These are phyloP conservation scores for Tetramorium simillimum DNA, from an alignment of 1,140 invertebrate species.

Conservation along the genomic window DNA sequence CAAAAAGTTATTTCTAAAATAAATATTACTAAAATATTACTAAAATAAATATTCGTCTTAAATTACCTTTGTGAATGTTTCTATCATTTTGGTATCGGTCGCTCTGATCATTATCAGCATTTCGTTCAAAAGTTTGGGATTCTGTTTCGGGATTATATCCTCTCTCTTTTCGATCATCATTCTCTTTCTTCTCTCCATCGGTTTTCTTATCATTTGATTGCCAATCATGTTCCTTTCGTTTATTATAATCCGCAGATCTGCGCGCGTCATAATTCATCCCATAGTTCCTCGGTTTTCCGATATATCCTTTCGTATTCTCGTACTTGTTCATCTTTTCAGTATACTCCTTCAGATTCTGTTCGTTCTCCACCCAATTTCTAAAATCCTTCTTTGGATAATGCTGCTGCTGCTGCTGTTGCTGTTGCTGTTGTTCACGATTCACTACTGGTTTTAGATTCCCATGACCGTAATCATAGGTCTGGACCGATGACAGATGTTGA, in stretches of 20 bases:
- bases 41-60: conserved; percentile 40
- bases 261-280: conserved; percentile 32
- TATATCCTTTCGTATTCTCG: conserved; percentile 2
- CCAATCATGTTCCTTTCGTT: conserved; percentile 56
- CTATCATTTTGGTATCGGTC: conserved; percentile 56
- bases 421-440: conserved; percentile 69
- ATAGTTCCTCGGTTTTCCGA: conserved; percentile 41
- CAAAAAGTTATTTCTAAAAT: conserved; percentile 11
- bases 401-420: conserved; percentile 27
- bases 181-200: conserved; percentile 77
- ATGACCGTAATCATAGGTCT: conserved; percentile 82
- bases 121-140: conserved; percentile 33
- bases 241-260: conserved; percentile 54
- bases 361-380: conserved; percentile 82
- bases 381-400: conserved; percentile 76
- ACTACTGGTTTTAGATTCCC: conserved; percentile 80
- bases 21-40: conserved; percentile 24
- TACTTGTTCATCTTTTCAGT: conserved; percentile 75
- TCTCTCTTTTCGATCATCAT: conserved; percentile 66
- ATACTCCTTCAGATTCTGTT: conserved; percentile 81
- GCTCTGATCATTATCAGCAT: conserved; percentile 71
- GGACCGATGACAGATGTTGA: conserved; percentile 71
- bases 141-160: conserved; percentile 78
- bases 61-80: conserved; percentile 71
- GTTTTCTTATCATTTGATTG: conserved; percentile 74